A percentile compares a stretch with the other conserved stretches of the same genome.
Evolutionary conservation across 2,888 invertebrate species (phyloP).

Genomic region (Chaetoderma sp.): DNA sequence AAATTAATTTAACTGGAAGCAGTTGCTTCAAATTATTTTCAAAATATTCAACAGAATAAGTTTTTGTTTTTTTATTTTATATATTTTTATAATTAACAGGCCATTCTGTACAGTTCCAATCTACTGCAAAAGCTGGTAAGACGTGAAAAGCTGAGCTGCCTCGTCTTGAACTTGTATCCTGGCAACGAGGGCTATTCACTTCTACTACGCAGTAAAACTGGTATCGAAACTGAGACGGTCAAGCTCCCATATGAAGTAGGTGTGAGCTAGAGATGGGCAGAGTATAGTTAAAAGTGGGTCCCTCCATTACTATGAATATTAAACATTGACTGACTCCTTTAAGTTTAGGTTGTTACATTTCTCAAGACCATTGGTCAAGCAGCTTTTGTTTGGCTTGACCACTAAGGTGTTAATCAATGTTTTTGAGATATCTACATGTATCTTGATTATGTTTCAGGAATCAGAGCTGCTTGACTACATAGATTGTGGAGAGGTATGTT

Average conservation of each 20-base stretch:
- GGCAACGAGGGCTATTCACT: constrained; percentile 92
- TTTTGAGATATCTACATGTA: neutral
- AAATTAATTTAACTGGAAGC: too few relatives aligned
- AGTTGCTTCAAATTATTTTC: neutral
- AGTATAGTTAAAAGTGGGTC: too few relatives aligned
- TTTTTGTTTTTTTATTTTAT: neutral
- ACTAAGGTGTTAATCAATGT: neutral
- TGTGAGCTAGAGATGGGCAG: neutral
- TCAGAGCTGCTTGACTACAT: constrained; percentile 84
- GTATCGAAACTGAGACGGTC: constrained; percentile 64
- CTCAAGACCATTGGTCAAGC: neutral
- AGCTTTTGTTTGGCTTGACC: neutral
- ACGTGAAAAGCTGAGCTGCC: constrained; percentile 86
- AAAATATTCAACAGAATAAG: neutral
- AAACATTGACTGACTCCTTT: too few relatives aligned
- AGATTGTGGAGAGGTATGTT: constrained; percentile 82
- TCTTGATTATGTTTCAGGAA: constrained; percentile 73
- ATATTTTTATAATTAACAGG: constrained; percentile 41
- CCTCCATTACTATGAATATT: too few relatives aligned
- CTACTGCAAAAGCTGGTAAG: constrained; percentile 87
- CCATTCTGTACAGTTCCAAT: constrained; percentile 54
- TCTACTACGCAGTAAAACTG: constrained; percentile 67
- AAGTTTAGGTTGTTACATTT: neutral
- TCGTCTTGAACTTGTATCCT: constrained; percentile 91
- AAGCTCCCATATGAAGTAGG: constrained; percentile 80